Evolutionary conservation across 2,113 vertebrate genomes (phyloP).

Genomic region (Psammodynastes pulverulentus): DNA sequence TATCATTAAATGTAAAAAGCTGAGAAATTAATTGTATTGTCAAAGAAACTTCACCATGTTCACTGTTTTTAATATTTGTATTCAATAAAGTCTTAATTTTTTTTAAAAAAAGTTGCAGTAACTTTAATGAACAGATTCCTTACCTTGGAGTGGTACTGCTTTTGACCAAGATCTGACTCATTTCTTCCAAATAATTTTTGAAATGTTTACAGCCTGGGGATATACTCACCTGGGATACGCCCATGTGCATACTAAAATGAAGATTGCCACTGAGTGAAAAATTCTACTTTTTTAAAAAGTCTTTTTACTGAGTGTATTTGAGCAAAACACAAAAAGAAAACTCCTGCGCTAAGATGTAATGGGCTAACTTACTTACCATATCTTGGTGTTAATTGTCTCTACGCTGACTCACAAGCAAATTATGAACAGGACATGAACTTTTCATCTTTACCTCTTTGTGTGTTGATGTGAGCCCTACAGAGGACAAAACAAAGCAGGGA

Average conservation of each 20-base stretch:
- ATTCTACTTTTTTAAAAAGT: background rate
- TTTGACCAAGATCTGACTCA: background rate
- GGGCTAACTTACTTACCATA: background rate
- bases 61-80: too few relatives aligned
- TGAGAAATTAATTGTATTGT: too few relatives aligned
- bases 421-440: background rate
- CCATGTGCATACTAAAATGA: background rate
- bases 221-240: background rate
- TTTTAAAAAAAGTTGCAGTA: background rate
- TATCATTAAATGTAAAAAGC: too few relatives aligned
- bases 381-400: conserved; percentile 11
- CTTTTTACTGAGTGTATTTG: background rate
- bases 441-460: background rate
- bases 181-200: background rate
- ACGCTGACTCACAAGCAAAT: conserved; percentile 21
- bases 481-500: background rate
- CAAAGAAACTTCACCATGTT: too few relatives aligned
- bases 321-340: background rate
- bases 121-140: background rate
- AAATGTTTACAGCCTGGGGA: background rate
- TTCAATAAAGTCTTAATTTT: too few relatives aligned
- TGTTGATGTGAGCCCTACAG: background rate
- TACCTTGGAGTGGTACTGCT: background rate
- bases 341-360: background rate
- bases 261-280: background rate